Evolutionary conservation across 2,888 invertebrate species (phyloP).

Genomic region (Cheilosia vulpina): DNA sequence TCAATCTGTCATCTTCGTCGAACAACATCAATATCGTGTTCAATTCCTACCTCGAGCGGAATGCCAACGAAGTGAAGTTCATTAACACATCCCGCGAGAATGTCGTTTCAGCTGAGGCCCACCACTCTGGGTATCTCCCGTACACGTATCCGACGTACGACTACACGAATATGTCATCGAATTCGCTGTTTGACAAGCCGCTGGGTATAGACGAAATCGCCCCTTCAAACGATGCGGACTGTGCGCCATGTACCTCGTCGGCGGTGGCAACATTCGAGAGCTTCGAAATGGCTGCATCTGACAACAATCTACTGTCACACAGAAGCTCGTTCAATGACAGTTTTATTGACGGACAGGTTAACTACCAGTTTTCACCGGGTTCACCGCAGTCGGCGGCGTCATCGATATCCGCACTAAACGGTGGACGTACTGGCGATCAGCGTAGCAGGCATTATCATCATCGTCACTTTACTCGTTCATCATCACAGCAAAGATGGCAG

Average conservation of each 20-base stretch:
- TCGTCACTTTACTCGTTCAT: constrained; percentile 68
- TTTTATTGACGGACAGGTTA: constrained; percentile 73
- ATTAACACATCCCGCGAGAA: constrained; percentile 81
- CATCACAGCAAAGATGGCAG: constrained; percentile 78
- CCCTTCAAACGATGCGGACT: constrained; percentile 70
- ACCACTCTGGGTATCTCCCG: constrained; percentile 81
- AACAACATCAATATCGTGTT: constrained; percentile 83
- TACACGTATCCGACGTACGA: constrained; percentile 82
- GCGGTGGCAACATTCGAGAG: constrained; percentile 79
- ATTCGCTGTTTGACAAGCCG: constrained; percentile 82
- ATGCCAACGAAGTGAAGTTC: constrained; percentile 83
- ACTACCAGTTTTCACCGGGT: constrained; percentile 77
- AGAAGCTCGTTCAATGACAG: constrained; percentile 76
- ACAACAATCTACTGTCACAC: constrained; percentile 80
- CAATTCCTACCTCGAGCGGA: constrained; percentile 80
- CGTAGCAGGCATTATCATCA: constrained; percentile 75
- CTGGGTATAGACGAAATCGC: constrained; percentile 81
- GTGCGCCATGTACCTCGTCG: constrained; percentile 77
- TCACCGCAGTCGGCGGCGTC: constrained; percentile 79
- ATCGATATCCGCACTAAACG: constrained; percentile 75
- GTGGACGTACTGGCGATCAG: constrained; percentile 31
- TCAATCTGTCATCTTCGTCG: constrained; percentile 82
- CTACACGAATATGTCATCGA: constrained; percentile 83
- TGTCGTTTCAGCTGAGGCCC: constrained; percentile 80
- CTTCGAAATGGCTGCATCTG: constrained; percentile 81